Evolutionary conservation across 35 echinoderm and acorn worm species (phyloP), one percentile per base, ranked within the genome.

Genomic region (Diadema setosum): DNA sequence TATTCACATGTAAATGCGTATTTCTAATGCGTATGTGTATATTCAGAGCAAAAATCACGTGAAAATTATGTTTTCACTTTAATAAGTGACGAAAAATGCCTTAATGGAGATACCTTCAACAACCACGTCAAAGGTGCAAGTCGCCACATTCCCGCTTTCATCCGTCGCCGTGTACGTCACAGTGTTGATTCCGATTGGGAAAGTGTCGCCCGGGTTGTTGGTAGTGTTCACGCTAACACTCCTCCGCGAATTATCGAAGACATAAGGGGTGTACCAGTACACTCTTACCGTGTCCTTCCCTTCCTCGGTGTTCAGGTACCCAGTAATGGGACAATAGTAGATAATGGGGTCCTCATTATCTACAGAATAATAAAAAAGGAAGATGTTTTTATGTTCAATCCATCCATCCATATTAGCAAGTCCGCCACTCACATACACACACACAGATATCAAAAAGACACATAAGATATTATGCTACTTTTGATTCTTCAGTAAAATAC

Each of bases 81-180:
- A n/a, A n/a, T n/a, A n/a, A n/a, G n/a, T n/a, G n/a, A n/a, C n/a
- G n/a, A n/a, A n/a, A n/a, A n/a, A n/a, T n/a, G n/a, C n/a, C n/a
- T n/a, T n/a, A n/a, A n/a, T n/a, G n/a, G n/a, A n/a, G 52, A 81
- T 44, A 80, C 87, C 43, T 41, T 81, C 58, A 44, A 65, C 84
- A 6, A 32, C 26, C 3, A 78, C 83, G 17, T 27, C 32, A 18
- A 87, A 65, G 3, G 90, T 59, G 56, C 67, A 92, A 37, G 45
- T 81, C 37, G 42, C 84, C 17, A 27, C 25, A 57, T 92, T 92
- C 11, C 48, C 74, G 5, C 61, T 75, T 40, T 57, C 4, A 56
- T 93, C 91, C 9, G 33, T 57, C 5, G 85, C 91, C 7, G 26
- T 73, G 55, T 88, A 83, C 0, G 46, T 83, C 30, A 93, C 81